Percentiles rank a stretch among this genome's conserved stretches.
Evolutionary conservation across 2,113 vertebrate genomes (phyloP).

Genomic region (Caloenas nicobarica): DNA sequence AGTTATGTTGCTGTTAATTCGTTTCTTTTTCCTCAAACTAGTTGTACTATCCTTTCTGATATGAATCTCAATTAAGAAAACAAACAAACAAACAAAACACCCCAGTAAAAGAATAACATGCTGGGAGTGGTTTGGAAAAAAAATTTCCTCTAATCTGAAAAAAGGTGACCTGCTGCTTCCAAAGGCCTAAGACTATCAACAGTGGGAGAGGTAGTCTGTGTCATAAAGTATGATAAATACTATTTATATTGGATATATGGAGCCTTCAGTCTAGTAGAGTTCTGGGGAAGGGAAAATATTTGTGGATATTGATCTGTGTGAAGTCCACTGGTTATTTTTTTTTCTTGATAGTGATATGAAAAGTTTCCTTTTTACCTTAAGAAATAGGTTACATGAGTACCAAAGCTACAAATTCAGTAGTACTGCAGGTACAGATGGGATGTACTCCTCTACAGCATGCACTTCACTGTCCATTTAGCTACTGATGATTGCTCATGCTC

Average conservation of each 20-base stretch:
- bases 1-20: background rate
- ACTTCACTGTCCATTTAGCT: background rate
- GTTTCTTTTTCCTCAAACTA: conserved; percentile 39
- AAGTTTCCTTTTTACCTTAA: background rate
- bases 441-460: background rate
- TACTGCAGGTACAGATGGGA: background rate
- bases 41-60: conserved; percentile 15
- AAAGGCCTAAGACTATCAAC: background rate
- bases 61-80: conserved; percentile 17
- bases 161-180: background rate
- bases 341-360: background rate
- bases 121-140: background rate
- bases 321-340: background rate
- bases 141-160: background rate
- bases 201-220: background rate
- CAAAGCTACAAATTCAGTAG: background rate
- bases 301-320: background rate
- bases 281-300: background rate
- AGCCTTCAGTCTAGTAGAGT: background rate
- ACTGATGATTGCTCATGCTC: background rate
- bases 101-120: background rate
- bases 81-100: background rate
- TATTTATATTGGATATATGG: background rate
- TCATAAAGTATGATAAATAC: background rate
- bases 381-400: background rate